Percentiles rank a stretch among this genome's conserved stretches.
These are phyloP conservation scores for Sialis lutaria DNA, from an alignment of 2,888 invertebrate genomes.

Conservation along the genomic window DNA sequence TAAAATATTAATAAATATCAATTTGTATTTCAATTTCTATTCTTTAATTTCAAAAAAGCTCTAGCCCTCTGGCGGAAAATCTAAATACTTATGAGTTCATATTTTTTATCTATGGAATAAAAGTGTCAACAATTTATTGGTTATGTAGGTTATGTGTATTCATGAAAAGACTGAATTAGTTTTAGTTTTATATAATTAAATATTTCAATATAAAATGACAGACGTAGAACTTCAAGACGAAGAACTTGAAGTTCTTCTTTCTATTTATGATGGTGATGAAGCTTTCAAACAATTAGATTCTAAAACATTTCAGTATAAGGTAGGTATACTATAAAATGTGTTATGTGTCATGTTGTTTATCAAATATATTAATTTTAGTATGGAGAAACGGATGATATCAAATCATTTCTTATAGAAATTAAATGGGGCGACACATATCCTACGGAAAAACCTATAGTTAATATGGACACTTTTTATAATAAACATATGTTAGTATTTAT, in stretches of 20 bases:
- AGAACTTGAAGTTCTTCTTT: constrained; percentile 76
- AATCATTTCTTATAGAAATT: constrained; percentile 78
- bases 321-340: constrained; percentile 23
- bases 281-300: constrained; percentile 65
- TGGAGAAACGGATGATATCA: constrained; percentile 56
- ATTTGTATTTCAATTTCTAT: too few species aligned
- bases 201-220: constrained; percentile 29
- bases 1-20: too few species aligned
- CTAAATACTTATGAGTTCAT: too few species aligned
- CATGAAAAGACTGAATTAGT: too few species aligned
- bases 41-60: too few species aligned
- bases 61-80: too few species aligned
- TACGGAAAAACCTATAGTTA: constrained; percentile 59
- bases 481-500: constrained; percentile 63
- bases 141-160: too few species aligned
- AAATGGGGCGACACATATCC: constrained; percentile 80
- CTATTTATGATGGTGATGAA: constrained; percentile 88
- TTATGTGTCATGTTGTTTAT: neutral
- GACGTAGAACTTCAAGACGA: constrained; percentile 60
- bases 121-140: too few species aligned
- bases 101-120: too few species aligned
- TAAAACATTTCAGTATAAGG: constrained; percentile 83
- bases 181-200: neutral
- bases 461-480: constrained; percentile 86
- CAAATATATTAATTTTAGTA: constrained; percentile 35